Conservation (phyloP, 2,113 vertebrate genomes). For the Phylloscopus trochiloides region DNA sequence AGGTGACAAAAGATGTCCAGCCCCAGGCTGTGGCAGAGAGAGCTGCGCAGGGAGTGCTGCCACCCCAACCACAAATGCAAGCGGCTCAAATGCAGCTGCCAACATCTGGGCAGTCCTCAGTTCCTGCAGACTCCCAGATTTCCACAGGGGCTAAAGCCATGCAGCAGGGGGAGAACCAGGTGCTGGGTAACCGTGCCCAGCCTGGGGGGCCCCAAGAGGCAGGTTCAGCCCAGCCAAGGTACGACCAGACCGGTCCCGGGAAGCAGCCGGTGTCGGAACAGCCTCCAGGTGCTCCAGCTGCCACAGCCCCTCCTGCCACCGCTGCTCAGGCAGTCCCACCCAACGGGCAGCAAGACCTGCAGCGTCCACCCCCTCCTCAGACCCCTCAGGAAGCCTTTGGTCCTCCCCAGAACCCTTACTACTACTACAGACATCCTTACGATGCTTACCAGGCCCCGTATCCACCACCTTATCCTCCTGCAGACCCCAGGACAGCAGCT, state of each 20-base stretch:
- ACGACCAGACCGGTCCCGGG: neutral
- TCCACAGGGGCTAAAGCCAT: slow-evolving; percentile 29
- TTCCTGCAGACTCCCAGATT: slow-evolving; percentile 9
- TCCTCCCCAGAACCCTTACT: slow-evolving; percentile 62
- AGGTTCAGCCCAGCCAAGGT: slow-evolving; percentile 6
- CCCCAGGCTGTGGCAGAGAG: slow-evolving; percentile 60
- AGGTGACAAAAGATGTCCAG: slow-evolving; percentile 88
- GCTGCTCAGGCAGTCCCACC: slow-evolving; percentile 27
- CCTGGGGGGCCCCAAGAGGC: slow-evolving; percentile 17
- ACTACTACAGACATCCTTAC: slow-evolving; percentile 74
- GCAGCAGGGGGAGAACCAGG: slow-evolving; percentile 29
- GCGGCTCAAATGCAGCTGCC: neutral
- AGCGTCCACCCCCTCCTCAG: slow-evolving; percentile 75
- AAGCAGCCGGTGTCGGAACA: neutral
- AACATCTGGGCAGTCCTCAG: neutral
- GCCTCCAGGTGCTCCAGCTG: neutral
- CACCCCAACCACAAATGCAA: slow-evolving; percentile 19
- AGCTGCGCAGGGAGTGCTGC: slow-evolving; percentile 34
- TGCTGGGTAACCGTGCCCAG: slow-evolving; percentile 16
- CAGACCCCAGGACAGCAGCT: slow-evolving; percentile 77
- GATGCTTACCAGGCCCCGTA: slow-evolving; percentile 79
- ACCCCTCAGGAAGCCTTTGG: slow-evolving; percentile 78
- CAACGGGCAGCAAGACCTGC: slow-evolving; percentile 62
- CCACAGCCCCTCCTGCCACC: neutral
- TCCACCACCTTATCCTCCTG: slow-evolving; percentile 72